phyloP scores from a whole-genome alignment of 2,113 vertebrate genomes.

The Leptobrachium ailaonicum region DNA sequence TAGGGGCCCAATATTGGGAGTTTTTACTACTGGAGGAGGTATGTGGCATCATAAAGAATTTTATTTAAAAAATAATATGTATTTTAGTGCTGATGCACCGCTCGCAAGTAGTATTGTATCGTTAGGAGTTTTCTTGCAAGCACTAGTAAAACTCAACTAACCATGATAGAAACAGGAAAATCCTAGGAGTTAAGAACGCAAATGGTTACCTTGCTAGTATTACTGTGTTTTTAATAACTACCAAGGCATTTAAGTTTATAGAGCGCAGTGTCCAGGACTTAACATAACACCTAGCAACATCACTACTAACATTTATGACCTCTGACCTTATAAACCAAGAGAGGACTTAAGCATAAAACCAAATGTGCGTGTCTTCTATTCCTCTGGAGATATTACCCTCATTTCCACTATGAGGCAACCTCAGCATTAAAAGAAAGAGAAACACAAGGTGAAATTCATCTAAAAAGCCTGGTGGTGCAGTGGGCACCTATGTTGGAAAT shows the following conservation, averaged over 20 bases:
- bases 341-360: not conserved
- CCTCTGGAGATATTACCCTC: not conserved
- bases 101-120: too few relatives aligned
- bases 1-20: too few relatives aligned
- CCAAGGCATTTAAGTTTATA: conserved; percentile 23
- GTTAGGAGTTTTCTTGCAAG: too few relatives aligned
- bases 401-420: not conserved
- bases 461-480: too few relatives aligned
- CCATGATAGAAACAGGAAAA: too few relatives aligned
- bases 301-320: conserved; percentile 11
- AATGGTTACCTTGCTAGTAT: conserved; percentile 1
- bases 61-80: too few relatives aligned
- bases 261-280: conserved; percentile 30
- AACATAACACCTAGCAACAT: conserved; percentile 39
- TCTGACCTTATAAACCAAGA: not conserved
- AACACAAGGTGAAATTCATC: too few relatives aligned
- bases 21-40: too few relatives aligned
- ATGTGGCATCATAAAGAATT: too few relatives aligned
- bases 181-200: not conserved
- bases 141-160: too few relatives aligned
- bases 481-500: too few relatives aligned
- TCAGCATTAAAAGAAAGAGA: not conserved
- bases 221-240: not conserved
- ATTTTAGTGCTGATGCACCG: too few relatives aligned
- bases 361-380: conserved; percentile 14